Conservation (phyloP, 2,113 vertebrate species). For the Melierax canorus region DNA sequence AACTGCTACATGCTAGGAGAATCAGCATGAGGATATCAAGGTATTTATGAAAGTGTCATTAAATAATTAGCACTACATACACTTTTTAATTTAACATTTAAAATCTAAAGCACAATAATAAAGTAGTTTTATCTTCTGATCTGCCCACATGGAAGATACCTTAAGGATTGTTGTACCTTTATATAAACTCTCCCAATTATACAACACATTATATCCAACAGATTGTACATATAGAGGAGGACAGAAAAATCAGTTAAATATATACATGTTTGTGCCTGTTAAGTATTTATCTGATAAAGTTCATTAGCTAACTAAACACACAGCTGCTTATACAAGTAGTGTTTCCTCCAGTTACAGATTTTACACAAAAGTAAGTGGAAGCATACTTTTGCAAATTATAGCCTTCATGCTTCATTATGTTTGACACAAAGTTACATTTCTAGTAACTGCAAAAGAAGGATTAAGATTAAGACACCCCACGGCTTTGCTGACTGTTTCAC, state of each 20-base stretch:
- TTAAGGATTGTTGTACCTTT: not conserved
- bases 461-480: not conserved
- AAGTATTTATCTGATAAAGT: not conserved
- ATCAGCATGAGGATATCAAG: not conserved
- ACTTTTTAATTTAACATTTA: not conserved
- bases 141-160: not conserved
- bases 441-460: not conserved
- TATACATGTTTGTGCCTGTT: not conserved
- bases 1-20: not conserved
- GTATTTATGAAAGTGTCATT: not conserved
- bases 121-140: not conserved
- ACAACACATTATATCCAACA: not conserved
- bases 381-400: not conserved
- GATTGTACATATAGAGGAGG: not conserved
- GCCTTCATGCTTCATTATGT: not conserved
- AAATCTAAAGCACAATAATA: not conserved
- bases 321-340: not conserved
- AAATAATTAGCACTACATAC: fast-evolving
- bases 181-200: not conserved
- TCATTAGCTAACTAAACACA: not conserved
- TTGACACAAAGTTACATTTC: not conserved
- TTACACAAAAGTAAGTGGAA: not conserved
- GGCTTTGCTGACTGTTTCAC: not conserved
- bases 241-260: not conserved
- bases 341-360: not conserved